Conservation (phyloP, 2,888 invertebrate species). For the Dendrolimus houi region DNA sequence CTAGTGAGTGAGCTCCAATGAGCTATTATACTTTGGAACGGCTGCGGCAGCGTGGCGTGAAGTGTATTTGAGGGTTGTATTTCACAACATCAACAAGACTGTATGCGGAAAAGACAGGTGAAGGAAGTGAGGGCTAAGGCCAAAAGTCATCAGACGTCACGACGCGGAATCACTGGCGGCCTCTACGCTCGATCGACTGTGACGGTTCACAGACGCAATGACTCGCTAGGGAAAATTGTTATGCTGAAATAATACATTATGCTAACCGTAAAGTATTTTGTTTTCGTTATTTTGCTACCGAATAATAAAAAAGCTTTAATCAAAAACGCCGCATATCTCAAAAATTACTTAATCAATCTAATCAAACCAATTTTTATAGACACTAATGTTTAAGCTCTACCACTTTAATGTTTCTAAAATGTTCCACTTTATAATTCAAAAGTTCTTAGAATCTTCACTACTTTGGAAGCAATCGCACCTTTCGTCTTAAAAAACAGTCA, state of each 20-base stretch:
- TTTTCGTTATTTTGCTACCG: no score
- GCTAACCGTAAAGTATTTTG: not conserved
- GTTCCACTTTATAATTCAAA: no score
- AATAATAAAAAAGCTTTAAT: no score
- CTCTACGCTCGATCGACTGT: slow-evolving; percentile 24
- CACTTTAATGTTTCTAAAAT: no score
- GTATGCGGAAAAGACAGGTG: slow-evolving; percentile 19
- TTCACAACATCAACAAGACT: not conserved
- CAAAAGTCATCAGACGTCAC: slow-evolving; percentile 33
- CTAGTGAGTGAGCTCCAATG: not conserved
- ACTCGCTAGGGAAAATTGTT: not conserved
- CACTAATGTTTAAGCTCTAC: no score
- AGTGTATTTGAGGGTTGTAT: not conserved
- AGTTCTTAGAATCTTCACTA: no score
- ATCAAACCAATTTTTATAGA: no score
- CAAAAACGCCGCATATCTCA: no score
- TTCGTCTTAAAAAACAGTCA: no score
- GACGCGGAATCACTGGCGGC: slow-evolving; percentile 41
- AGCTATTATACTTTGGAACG: not conserved
- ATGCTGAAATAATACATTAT: not conserved
- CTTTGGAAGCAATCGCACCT: no score
- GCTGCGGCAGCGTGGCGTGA: not conserved
- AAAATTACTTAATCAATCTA: no score
- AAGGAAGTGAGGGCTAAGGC: slow-evolving; percentile 40
- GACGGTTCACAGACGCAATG: slow-evolving; percentile 10